Evolutionary conservation across 2,888 invertebrate genomes (phyloP).

Genomic region (Clitarchus hookeri): DNA sequence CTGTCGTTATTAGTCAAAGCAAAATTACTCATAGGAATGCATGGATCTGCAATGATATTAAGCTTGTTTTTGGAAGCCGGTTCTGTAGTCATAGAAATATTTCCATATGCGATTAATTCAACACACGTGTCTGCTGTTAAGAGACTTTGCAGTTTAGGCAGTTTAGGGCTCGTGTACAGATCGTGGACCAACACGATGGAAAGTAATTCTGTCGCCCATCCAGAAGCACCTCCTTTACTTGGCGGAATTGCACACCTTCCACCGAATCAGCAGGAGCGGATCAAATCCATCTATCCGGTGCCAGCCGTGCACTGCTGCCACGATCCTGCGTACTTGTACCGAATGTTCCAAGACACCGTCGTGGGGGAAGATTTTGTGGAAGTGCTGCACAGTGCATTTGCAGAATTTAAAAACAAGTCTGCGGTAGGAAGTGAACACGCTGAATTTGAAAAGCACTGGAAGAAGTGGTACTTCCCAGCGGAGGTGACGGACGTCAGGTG

Average conservation of each 20-base stretch:
- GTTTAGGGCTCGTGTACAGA: slow-evolving; percentile 51
- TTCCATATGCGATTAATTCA: slow-evolving; percentile 57
- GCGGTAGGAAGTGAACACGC: slow-evolving; percentile 17
- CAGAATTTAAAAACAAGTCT: slow-evolving; percentile 22
- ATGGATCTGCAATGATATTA: slow-evolving; percentile 55
- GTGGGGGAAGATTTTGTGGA: slow-evolving; percentile 49
- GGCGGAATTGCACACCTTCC: slow-evolving; percentile 55
- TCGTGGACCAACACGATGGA: slow-evolving; percentile 53
- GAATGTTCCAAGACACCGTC: slow-evolving; percentile 58
- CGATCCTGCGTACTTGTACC: slow-evolving; percentile 56
- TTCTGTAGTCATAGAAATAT: slow-evolving; percentile 55
- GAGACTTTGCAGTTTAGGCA: slow-evolving; percentile 51
- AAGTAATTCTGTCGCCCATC: slow-evolving; percentile 49
- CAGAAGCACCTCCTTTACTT: slow-evolving; percentile 49
- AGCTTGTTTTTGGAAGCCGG: slow-evolving; percentile 53
- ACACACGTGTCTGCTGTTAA: slow-evolving; percentile 55
- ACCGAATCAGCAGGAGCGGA: slow-evolving; percentile 48
- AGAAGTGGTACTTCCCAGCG: slow-evolving; percentile 43
- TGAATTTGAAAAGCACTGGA: slow-evolving; percentile 7
- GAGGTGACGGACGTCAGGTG: slow-evolving; percentile 38
- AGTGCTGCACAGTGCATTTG: slow-evolving; percentile 31
- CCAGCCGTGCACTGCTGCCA: slow-evolving; percentile 56
- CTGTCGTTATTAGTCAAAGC: slow-evolving; percentile 39
- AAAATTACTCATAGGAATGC: slow-evolving; percentile 46
- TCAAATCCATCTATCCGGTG: slow-evolving; percentile 50